Percentiles rank a stretch among this genome's conserved stretches.
phyloP scores from a whole-genome alignment of 2,888 invertebrate species.

The Pimpla rufipes region DNA sequence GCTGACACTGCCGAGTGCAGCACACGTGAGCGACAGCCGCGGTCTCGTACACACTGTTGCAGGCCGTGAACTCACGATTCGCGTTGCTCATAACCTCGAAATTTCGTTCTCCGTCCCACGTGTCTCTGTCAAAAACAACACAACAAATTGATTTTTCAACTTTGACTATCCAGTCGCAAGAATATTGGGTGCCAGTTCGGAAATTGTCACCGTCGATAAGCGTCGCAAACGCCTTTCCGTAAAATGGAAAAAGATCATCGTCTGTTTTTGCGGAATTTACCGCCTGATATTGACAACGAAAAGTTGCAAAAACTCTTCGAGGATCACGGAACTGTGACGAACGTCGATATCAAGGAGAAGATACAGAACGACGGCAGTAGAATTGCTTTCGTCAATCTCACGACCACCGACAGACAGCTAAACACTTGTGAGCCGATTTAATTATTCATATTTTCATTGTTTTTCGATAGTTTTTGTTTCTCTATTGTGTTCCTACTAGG shows the following conservation, averaged over 20 bases:
- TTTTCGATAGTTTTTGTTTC: background rate
- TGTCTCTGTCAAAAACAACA: constrained; percentile 14
- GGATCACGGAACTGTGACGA: constrained; percentile 69
- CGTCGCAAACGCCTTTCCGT: background rate
- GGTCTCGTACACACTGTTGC: no score
- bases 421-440: constrained; percentile 68
- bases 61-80: background rate
- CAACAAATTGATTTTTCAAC: background rate
- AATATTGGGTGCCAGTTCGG: background rate
- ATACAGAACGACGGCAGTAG: constrained; percentile 66
- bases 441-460: background rate
- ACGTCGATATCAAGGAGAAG: constrained; percentile 73
- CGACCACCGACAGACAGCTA: constrained; percentile 68
- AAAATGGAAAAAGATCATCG: constrained; percentile 74
- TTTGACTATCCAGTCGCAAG: no score
- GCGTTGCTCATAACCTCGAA: constrained; percentile 26
- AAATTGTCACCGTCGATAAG: constrained; percentile 28
- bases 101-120: constrained; percentile 3
- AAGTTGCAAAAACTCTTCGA: constrained; percentile 67
- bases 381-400: constrained; percentile 73
- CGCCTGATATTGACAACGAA: constrained; percentile 55
- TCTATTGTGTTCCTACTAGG: no score
- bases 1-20: background rate
- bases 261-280: constrained; percentile 72
- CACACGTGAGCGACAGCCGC: background rate